Conservation (phyloP, 2,888 invertebrate species). For the Morpho helenor region DNA sequence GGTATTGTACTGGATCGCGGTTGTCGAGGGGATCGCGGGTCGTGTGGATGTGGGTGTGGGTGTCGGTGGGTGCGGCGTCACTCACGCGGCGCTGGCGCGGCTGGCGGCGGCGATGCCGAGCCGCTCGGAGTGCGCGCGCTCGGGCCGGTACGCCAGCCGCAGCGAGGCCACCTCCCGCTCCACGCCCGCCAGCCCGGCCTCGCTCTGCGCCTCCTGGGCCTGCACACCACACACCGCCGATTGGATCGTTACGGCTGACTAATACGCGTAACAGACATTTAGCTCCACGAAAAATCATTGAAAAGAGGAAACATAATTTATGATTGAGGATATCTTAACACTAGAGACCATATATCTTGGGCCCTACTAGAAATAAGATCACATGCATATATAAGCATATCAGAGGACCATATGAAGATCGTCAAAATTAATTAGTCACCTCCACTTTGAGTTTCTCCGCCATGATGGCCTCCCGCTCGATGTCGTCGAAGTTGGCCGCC, state of each 20-base stretch:
- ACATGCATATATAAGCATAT: no score
- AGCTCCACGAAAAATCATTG: background rate
- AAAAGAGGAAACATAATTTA: no score
- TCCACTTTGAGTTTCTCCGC: conserved; percentile 86
- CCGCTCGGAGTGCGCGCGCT: conserved; percentile 87
- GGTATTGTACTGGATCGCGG: no score
- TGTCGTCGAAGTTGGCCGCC: conserved; percentile 95
- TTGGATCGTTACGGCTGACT: no score
- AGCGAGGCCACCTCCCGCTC: conserved; percentile 86
- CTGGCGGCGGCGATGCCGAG: conserved; percentile 92
- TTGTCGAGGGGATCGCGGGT: background rate
- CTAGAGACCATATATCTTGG: no score
- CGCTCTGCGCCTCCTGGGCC: conserved; percentile 33
- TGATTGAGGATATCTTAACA: no score
- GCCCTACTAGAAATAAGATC: no score
- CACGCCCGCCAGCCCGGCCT: conserved; percentile 58
- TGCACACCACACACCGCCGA: no score
- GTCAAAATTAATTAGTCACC: conserved; percentile 31
- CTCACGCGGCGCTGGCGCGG: conserved; percentile 34
- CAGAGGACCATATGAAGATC: no score
- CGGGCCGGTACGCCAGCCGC: conserved; percentile 89
- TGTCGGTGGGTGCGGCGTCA: background rate
- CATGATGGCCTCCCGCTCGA: conserved; percentile 93
- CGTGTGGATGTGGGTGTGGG: no score
- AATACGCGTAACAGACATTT: background rate